A percentile compares a stretch with the other conserved stretches of the same genome.
These are phyloP conservation scores for Trididemnum nubilum DNA, from an alignment of 23 tunicate genomes.

Conservation along the genomic window DNA sequence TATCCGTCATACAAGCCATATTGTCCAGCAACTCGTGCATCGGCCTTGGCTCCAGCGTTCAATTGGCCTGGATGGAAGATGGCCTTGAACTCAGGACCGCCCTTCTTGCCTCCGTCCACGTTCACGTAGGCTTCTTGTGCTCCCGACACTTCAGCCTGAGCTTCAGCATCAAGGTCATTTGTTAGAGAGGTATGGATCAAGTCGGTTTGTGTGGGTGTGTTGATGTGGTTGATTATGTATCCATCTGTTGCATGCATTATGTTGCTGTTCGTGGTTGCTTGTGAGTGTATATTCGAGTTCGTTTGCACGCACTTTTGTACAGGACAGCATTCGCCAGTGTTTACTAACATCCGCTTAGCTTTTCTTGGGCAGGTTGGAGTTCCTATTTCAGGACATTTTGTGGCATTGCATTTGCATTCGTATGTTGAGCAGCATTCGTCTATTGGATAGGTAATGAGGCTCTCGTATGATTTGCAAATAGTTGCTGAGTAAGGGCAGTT, in stretches of 20 bases:
- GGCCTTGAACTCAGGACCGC: conserved; percentile 29
- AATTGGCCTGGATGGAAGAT: conserved; percentile 21
- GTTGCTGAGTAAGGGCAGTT: conserved; percentile 57
- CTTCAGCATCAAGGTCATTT: conserved; percentile 9
- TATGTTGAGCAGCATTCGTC: conserved; percentile 88
- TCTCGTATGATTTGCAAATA: conserved; percentile 58
- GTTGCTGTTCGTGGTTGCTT: background rate
- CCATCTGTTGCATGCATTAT: background rate
- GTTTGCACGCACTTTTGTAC: conserved; percentile 55
- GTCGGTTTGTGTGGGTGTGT: background rate
- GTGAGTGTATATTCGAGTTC: background rate
- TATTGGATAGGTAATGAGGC: conserved; percentile 46
- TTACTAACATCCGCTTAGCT: conserved; percentile 31
- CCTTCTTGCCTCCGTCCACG: conserved; percentile 52
- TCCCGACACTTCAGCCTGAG: conserved; percentile 13
- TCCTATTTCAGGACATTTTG: conserved; percentile 56
- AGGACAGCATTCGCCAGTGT: conserved; percentile 58
- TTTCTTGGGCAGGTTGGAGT: conserved; percentile 64
- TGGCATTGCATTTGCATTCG: conserved; percentile 78
- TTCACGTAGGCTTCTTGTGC: conserved; percentile 26
- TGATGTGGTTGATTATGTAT: background rate
- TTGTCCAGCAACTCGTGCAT: background rate
- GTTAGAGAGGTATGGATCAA: background rate
- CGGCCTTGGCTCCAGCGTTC: conserved; percentile 23
- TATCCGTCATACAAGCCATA: background rate